Evolutionary conservation across 2,888 invertebrate genomes (phyloP).

Genomic region (Cremastinae sp.): DNA sequence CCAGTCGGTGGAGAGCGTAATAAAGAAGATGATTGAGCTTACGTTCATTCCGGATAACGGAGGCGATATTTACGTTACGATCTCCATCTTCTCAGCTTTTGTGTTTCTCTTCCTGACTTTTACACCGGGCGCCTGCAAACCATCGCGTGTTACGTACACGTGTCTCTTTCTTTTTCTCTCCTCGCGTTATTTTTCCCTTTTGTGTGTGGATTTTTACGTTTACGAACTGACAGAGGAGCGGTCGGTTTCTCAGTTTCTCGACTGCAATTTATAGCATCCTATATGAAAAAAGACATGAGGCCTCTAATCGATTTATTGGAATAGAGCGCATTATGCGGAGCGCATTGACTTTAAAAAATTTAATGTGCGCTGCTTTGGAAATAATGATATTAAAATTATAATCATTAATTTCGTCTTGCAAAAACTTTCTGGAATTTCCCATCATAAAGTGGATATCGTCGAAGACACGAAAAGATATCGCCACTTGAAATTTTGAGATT

Average conservation of each 20-base stretch:
- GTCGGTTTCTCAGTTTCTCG: slow-evolving; percentile 6
- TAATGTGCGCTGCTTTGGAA: no score
- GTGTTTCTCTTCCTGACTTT: slow-evolving; percentile 30
- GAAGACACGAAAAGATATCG: no score
- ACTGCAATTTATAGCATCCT: not conserved
- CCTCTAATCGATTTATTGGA: no score
- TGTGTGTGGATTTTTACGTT: not conserved
- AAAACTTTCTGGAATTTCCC: no score
- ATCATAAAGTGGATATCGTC: no score
- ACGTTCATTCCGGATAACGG: slow-evolving; percentile 31
- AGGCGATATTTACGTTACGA: slow-evolving; percentile 64
- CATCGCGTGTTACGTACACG: slow-evolving; percentile 34
- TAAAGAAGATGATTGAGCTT: slow-evolving; percentile 40
- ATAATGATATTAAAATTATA: no score
- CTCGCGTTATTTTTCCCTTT: not conserved
- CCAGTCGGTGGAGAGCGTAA: slow-evolving; percentile 1
- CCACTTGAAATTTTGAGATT: no score
- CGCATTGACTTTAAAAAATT: no score
- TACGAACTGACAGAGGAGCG: not conserved
- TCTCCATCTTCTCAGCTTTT: slow-evolving; percentile 31
- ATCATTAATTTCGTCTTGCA: no score
- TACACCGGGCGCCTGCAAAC: slow-evolving; percentile 14
- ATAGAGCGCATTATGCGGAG: no score
- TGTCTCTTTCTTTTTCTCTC: not conserved
- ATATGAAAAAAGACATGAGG: no score